Evolutionary conservation across 2,797 vertebrate genomes (phyloP), one percentile per base, ranked within the genome.

Genomic region (Pangasius krempfi): DNA sequence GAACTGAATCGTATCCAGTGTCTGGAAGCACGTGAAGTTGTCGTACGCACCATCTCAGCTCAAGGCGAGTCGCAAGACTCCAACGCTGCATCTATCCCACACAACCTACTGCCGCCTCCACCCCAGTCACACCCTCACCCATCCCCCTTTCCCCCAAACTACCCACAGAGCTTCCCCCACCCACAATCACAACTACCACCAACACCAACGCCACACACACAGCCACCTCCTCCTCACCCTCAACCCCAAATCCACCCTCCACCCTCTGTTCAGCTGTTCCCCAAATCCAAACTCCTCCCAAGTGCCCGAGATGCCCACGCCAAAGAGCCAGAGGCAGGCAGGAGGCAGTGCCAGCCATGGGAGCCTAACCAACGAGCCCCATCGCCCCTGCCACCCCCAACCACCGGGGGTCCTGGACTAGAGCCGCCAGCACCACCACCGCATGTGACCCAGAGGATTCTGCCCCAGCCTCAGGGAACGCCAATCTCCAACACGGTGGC

Each of bases 61-160:
- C 98, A 99, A 93, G 99, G 98, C 86, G 99, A 99, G 93, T 99
- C 99, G 0, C 93, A 96, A 93, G 98, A 99, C 94, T 99, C 98
- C 0, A 88, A 93, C 4, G 92, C 91, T 27, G 97, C 97, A 90
- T 37, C 95, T 92, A 96, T 99, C 85, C 98, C 98, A 25, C 92
- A 96, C 20, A 97, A 96, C 92, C 96, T 99, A 91, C 95, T 99
- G 96, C 97, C 95, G 96, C 97, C 93, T 97, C 97, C 86, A 79
- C 91, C 92, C 93, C 95, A n/a, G 92, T 92, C 89, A 93, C 93
- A 68, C 93, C 95, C 92, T 89, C 96, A 88, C 20, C 87, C 84
- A 0, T 85, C 89, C 14, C 84, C 62, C 22, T 89, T 89, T 1
- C 95, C 88, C 83, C 94, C 95, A 93, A 91, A 92, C 78, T 94